Base-by-base conservation (phyloP, 2,888 invertebrate species). In the Agrypnus murinus region DNA sequence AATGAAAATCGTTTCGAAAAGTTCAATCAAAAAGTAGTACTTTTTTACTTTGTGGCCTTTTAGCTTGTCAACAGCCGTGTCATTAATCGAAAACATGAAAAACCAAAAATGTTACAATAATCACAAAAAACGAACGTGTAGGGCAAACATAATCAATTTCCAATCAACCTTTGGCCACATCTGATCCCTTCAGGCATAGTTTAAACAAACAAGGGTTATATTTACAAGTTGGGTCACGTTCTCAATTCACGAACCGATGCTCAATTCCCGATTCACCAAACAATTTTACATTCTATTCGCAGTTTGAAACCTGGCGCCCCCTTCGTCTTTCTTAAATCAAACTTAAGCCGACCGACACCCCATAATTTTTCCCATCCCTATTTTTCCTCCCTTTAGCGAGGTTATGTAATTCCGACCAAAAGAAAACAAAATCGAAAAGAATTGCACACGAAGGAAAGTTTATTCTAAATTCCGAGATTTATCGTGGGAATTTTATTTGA, bases 101-200 rank as follows among this genome's bases (percentile, higher is more conserved):
- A 25, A n/a, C n/a, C 25, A 25, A 25, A 25, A 25, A 25, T 25
- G 25, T 25, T 25, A 25, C 25, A 25, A 25, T 25, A 25, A 25
- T 5, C 2, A 25, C 25, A 25, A 25, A 25, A 25, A 25, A 25
- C 2, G 25, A 46, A 46, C 46, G 46, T 19, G 46, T 19, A 19
- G 9, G 5, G 19, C 46, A 46, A 46, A 46, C 46, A 46, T 19
- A 46, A 46, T 46, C 46, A 46, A 46, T 46, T 46, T 46, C 46
- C 46, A 46, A 46, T 46, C 46, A 46, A 46, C 46, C 46, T 46
- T 46, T 46, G 19, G 46, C 19, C n/a, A 46, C 46, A 46, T 46
- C 46, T 46, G 46, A 46, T 46, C 46, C 46, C 46, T 46, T 19
- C 19, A 46, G 46, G 46, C 46, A 46, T 46, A 46, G 10, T 46